Evolutionary conservation across 2,888 invertebrate species (phyloP).

Genomic region (Chrysodeixis includens): DNA sequence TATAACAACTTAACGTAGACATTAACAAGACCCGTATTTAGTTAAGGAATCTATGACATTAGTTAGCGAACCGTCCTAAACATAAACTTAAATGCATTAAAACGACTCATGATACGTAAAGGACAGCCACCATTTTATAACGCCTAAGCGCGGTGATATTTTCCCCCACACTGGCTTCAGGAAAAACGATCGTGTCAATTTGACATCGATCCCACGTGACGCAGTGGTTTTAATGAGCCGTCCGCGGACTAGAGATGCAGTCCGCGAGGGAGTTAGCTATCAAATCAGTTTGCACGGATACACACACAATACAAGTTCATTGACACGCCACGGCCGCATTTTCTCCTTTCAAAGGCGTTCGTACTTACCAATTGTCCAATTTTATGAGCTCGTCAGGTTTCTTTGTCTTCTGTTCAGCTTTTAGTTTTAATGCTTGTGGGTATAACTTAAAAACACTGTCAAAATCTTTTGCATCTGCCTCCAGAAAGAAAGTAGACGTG

Average conservation of each 20-base stretch:
- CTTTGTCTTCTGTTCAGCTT: slow-evolving; percentile 97
- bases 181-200: slow-evolving; percentile 89
- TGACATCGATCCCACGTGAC: slow-evolving; percentile 93
- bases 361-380: slow-evolving; percentile 97
- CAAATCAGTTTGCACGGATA: slow-evolving; percentile 90
- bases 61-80: slow-evolving; percentile 65
- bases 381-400: slow-evolving; percentile 98
- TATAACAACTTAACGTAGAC: slow-evolving; percentile 67
- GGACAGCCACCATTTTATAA: slow-evolving; percentile 89
- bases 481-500: slow-evolving; percentile 97
- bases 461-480: slow-evolving; percentile 96
- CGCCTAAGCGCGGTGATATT: slow-evolving; percentile 88
- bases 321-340: slow-evolving; percentile 90
- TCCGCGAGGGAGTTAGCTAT: slow-evolving; percentile 91
- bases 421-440: slow-evolving; percentile 96
- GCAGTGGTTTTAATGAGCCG: slow-evolving; percentile 92
- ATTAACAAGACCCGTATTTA: slow-evolving; percentile 68
- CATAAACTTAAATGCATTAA: slow-evolving; percentile 76
- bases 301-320: slow-evolving; percentile 90
- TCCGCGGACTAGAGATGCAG: slow-evolving; percentile 90
- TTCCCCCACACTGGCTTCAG: slow-evolving; percentile 87
- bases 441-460: slow-evolving; percentile 96
- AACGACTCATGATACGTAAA: slow-evolving; percentile 80
- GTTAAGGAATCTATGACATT: slow-evolving; percentile 65
- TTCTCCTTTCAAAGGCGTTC: slow-evolving; percentile 88